Evolutionary conservation across 2,113 vertebrate species (phyloP).

Genomic region (Stercorarius parasiticus): DNA sequence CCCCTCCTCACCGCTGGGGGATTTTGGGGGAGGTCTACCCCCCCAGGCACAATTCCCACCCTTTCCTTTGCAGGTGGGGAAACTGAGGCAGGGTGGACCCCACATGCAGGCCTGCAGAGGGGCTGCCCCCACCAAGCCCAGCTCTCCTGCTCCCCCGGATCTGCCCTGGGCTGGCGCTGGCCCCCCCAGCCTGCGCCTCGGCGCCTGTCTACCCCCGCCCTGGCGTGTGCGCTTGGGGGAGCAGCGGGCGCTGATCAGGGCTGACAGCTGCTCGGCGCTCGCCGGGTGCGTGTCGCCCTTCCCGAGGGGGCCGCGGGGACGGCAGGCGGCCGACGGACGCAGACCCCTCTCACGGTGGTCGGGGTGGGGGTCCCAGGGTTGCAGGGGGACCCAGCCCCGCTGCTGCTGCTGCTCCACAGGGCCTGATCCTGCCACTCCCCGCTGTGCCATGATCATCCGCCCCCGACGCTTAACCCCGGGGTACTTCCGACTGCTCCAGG

Average conservation of each 20-base stretch:
- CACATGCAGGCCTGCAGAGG: fast-evolving
- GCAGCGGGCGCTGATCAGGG: constrained; percentile 71
- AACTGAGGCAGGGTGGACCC: neutral
- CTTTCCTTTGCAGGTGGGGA: neutral
- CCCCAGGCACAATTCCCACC: neutral
- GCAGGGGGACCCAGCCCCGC: no score
- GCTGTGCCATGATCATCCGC: constrained; percentile 82
- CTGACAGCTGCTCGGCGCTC: constrained; percentile 69
- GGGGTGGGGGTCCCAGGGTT: fast-evolving
- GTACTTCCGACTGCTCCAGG: constrained; percentile 93
- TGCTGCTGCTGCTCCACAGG: neutral
- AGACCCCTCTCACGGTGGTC: neutral
- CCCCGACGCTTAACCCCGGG: constrained; percentile 90
- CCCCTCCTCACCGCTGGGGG: fast-evolving
- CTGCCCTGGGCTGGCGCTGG: neutral
- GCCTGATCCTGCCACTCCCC: neutral
- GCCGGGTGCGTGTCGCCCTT: neutral
- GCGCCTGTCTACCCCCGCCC: neutral
- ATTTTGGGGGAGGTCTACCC: neutral
- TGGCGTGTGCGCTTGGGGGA: constrained; percentile 36
- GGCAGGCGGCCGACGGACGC: neutral
- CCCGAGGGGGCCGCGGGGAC: neutral
- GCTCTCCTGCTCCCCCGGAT: neutral
- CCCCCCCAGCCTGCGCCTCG: neutral
- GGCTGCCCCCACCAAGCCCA: fast-evolving